A percentile compares a stretch with the other conserved stretches of the same genome.
phyloP scores from a whole-genome alignment of 2,797 vertebrate genomes.

The Aselliscus stoliczkanus region DNA sequence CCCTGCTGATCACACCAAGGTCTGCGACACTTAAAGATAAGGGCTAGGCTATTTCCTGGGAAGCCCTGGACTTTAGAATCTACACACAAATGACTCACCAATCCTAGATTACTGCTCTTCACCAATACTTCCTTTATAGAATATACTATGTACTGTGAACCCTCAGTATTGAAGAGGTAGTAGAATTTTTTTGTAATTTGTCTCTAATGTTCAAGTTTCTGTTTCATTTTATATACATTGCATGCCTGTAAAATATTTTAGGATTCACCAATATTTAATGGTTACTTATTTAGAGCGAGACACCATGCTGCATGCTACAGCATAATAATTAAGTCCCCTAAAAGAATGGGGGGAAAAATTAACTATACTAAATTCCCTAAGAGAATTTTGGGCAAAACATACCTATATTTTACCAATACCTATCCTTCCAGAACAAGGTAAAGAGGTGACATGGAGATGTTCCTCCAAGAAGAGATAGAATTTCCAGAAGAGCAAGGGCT shows the following conservation, averaged over 20 bases:
- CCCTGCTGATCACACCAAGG: neutral
- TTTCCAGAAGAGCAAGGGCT: neutral
- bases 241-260: neutral
- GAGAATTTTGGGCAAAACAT: neutral
- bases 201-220: neutral
- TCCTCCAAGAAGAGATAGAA: neutral
- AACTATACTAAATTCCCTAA: neutral
- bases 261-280: neutral
- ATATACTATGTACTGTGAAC: neutral
- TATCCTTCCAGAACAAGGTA: neutral
- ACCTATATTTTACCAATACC: neutral
- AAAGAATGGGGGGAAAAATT: neutral
- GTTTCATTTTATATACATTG: neutral
- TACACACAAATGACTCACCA: slow-evolving; percentile 6
- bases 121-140: neutral
- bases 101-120: neutral
- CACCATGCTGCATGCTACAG: neutral
- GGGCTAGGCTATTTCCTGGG: slow-evolving; percentile 1
- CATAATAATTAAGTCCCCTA: neutral
- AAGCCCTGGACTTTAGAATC: slow-evolving; percentile 11
- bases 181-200: neutral
- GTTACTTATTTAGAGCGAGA: neutral
- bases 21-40: slow-evolving; percentile 22
- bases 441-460: neutral
- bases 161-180: neutral